These are phyloP conservation scores for Drosophila ficusphila DNA, from an alignment of 1,140 invertebrate genomes.

Conservation along the genomic window DNA sequence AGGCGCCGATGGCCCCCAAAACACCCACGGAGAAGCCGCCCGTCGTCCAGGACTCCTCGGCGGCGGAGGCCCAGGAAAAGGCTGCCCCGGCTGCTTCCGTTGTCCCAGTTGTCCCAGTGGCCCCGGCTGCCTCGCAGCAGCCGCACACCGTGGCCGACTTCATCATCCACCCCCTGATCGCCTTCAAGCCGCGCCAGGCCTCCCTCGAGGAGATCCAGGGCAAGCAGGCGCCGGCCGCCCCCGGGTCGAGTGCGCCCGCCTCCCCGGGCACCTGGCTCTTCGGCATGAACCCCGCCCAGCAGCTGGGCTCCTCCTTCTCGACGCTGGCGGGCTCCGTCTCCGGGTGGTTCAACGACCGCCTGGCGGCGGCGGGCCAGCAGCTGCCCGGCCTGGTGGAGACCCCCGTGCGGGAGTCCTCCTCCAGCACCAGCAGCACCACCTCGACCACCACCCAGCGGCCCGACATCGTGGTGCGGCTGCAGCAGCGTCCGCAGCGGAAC, in stretches of 20 bases:
- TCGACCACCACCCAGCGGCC: constrained; percentile 59
- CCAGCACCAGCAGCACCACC: constrained; percentile 30
- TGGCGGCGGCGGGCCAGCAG: constrained; percentile 64
- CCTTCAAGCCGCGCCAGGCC: constrained; percentile 72
- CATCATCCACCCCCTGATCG: constrained; percentile 78
- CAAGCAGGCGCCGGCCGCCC: constrained; percentile 69
- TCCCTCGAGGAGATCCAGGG: constrained; percentile 59
- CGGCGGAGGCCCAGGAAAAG: not conserved
- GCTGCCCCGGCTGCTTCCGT: too few relatives aligned
- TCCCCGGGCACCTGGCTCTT: constrained; percentile 66
- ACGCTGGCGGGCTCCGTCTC: constrained; percentile 73
- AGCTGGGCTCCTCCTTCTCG: constrained; percentile 67
- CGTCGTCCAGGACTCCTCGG: not conserved
- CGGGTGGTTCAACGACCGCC: constrained; percentile 80
- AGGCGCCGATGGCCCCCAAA: constrained; percentile 48
- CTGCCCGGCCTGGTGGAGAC: constrained; percentile 65
- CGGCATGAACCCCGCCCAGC: constrained; percentile 74
- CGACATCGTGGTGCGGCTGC: constrained; percentile 72
- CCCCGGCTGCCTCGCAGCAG: too few relatives aligned
- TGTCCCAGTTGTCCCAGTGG: too few relatives aligned
- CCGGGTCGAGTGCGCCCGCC: constrained; percentile 1
- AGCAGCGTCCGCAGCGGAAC: constrained; percentile 61
- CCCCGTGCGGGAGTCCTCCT: constrained; percentile 52
- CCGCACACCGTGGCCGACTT: constrained; percentile 79
- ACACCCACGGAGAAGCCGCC: constrained; percentile 65